Base-by-base conservation (phyloP, 1,140 invertebrate species). In the Lasioglossum albipes region DNA sequence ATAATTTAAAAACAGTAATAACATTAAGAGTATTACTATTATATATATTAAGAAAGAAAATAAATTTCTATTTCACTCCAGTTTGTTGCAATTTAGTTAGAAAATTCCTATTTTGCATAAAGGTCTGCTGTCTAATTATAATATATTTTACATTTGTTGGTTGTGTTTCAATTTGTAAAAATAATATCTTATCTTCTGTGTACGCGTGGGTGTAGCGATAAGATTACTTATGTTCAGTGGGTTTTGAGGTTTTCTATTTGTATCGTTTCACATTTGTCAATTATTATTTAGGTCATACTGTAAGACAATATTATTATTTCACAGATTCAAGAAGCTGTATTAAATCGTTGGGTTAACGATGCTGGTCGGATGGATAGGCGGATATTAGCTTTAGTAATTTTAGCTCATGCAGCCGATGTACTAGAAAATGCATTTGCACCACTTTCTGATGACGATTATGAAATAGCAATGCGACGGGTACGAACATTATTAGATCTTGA, bases 361-460 rank as follows among this genome's bases (percentile, higher is more conserved):
- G 96, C 98, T 2, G 98, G 99, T 87, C 96, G 98, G 75, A 99
- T 99, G 96, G 98, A 99, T 90, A 98, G 97, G 91, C 95, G 99
- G 65, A 96, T 98, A 83, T 93, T 99, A 82, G 96, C 98, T 31
- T 94, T 99, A 68, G 96, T 99, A 88, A 97, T 99, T 91, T 94
- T 99, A 71, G 98, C 99, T 31, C 98, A 99, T 93, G 98, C 98
- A 20, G 99, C 98, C 67, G 99, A 99, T 94, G 99, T 99, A 20
- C 94, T 99, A 7, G 99, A 99, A 94, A 99, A 99, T 94, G 99
- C 99, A n/a, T 99, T 99, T 94, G 98, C 98, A 31, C 98, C 99
- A 2, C 95, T 99, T 3, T 99, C 98, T 61, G 98, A 99, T 92
- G 98, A 99, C 90, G 99, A 99, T 92, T 99, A 99, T 92, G 99